Evolutionary conservation across 2,113 vertebrate species (phyloP), one percentile per base, ranked within the genome.

Genomic region (Solea solea): DNA sequence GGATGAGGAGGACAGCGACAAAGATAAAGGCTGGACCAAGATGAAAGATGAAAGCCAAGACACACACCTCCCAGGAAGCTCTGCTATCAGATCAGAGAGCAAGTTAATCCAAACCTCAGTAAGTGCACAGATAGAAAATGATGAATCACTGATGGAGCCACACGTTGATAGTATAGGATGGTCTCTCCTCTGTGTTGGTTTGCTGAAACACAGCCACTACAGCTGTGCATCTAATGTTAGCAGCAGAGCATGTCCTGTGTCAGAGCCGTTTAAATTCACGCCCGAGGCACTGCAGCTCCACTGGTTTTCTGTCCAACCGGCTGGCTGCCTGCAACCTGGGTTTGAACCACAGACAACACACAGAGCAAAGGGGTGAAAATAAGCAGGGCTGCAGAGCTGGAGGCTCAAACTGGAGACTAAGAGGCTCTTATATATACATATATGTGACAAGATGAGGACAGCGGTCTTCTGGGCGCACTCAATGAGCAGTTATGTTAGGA

Each of bases 21-120:
- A 69, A 67, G 76, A 85, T 80, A 73, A 87, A 66, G 67, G 73
- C 54, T 64, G 64, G 51, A 83, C 71, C 7, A 10, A 50, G 74
- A 82, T 58, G 48, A 63, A 61, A 83, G 64, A 80, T 57, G 21
- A 74, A 78, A 85, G 60, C 34, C 25, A 4, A 69, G 46, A 11
- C 1, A 15, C 39, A 64, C 13, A 65, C 27, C 63, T 72, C 68
- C 73, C 72, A 80, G 57, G 61, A 79, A 72, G 55, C 45, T 8
- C 10, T 12, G 12, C 14, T 11, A 59, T 69, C 53, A 41, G 54
- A 86, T 74, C 49, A 62, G 45, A 78, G 53, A 58, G 48, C 12
- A 45, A 53, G 46, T 73, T 83, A 5, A 83, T 87, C 79, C 74
- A 57, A 61, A 76, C 56, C 71, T 81, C 42, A 21, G 46, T 57